These are phyloP conservation scores for Andrena minutula DNA, from an alignment of 2,888 invertebrate species.

Conservation along the genomic window DNA sequence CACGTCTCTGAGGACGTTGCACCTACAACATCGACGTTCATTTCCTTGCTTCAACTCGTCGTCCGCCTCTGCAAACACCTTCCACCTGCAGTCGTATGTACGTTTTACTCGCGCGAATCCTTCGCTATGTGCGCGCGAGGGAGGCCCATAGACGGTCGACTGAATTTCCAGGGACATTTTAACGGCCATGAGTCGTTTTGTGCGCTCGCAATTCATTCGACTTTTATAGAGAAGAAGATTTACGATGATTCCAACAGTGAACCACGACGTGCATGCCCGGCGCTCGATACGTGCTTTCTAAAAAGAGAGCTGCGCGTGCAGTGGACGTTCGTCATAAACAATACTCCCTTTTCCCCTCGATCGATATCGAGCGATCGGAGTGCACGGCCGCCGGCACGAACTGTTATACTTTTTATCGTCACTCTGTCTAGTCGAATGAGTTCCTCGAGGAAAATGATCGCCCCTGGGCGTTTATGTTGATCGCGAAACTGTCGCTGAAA, in stretches of 20 bases:
- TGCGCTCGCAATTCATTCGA: conserved; percentile 74
- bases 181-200: conserved; percentile 58
- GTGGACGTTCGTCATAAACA: conserved; percentile 65
- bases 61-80: background rate
- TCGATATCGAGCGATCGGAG: conserved; percentile 45
- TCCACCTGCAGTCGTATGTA: background rate
- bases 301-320: conserved; percentile 21
- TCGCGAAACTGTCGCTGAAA: background rate
- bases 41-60: no score
- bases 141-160: conserved; percentile 29
- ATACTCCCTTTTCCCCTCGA: conserved; percentile 35
- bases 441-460: background rate
- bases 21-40: no score
- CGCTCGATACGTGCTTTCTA: conserved; percentile 27
- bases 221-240: conserved; percentile 81
- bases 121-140: conserved; percentile 21
- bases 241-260: conserved; percentile 77
- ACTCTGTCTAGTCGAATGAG: background rate
- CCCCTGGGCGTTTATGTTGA: background rate
- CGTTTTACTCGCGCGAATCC: background rate
- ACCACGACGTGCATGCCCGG: conserved; percentile 15
- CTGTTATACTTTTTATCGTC: conserved; percentile 46
- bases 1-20: no score
- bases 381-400: conserved; percentile 11
- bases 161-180: conserved; percentile 68